phyloP scores from a whole-genome alignment of 2,113 vertebrate species.

The Myotis brandtii region DNA sequence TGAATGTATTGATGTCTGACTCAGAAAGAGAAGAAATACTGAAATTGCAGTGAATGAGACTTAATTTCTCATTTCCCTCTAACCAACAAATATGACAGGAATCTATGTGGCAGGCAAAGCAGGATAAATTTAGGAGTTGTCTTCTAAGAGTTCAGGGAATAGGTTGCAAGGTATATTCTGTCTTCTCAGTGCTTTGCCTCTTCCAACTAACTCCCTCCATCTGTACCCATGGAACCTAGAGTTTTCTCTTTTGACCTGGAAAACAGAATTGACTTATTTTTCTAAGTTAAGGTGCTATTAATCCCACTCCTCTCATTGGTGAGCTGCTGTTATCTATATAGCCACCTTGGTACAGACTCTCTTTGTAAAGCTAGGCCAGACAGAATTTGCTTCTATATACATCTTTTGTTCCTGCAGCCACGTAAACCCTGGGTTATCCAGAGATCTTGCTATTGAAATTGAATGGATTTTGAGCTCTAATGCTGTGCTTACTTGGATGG shows the following conservation, averaged over 20 bases:
- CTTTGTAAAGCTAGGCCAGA: slow-evolving; percentile 58
- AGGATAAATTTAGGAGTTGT: neutral
- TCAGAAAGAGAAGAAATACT: slow-evolving; percentile 47
- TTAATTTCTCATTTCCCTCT: slow-evolving; percentile 39
- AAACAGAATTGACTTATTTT: slow-evolving; percentile 66
- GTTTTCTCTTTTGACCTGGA: slow-evolving; percentile 37
- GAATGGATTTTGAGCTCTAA: slow-evolving; percentile 28
- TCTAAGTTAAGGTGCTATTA: slow-evolving; percentile 71
- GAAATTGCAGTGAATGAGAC: slow-evolving; percentile 41
- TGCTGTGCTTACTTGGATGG: neutral
- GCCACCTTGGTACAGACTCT: slow-evolving; percentile 65
- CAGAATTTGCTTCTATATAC: slow-evolving; percentile 48
- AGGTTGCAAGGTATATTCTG: neutral
- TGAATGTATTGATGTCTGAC: neutral
- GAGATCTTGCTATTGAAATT: neutral
- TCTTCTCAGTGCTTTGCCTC: neutral
- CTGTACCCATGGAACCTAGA: neutral
- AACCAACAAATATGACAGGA: neutral
- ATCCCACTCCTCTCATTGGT: neutral
- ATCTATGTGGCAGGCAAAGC: neutral
- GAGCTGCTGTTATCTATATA: slow-evolving; percentile 62
- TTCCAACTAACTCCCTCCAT: neutral
- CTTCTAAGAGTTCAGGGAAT: neutral
- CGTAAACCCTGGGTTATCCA: neutral
- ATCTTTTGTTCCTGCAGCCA: neutral